phyloP scores from a whole-genome alignment of 2,797 vertebrate genomes.

The Cryptoblepharus egeriae region DNA sequence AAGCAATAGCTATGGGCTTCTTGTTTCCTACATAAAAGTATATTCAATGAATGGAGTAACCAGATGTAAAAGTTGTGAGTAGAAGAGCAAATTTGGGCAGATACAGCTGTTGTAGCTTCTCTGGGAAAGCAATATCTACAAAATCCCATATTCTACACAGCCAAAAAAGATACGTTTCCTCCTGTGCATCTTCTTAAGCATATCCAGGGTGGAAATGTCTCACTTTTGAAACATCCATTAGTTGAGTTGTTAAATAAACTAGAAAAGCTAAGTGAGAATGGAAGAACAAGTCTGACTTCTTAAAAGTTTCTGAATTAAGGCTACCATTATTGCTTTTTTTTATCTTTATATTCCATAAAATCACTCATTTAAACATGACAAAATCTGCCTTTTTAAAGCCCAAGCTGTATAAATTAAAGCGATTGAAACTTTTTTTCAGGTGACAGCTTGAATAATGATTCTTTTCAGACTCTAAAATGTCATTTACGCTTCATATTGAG shows the following conservation, averaged over 20 bases:
- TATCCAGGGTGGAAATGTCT: neutral
- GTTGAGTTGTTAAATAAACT: neutral
- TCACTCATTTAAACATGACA: slow-evolving; percentile 7
- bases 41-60: neutral
- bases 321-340: neutral
- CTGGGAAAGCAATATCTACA: neutral
- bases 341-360: neutral
- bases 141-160: neutral
- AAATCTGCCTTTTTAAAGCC: neutral
- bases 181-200: neutral
- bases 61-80: neutral
- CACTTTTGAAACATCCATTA: neutral
- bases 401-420: neutral
- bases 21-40: neutral
- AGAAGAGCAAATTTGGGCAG: neutral
- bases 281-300: neutral
- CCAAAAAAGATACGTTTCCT: neutral
- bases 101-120: neutral
- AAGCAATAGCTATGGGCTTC: no score
- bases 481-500: slow-evolving; percentile 40
- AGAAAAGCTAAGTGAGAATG: neutral
- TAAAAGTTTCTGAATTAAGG: neutral
- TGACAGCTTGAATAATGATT: slow-evolving; percentile 42
- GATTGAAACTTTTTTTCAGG: slow-evolving; percentile 31
- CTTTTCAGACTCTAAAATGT: slow-evolving; percentile 48